Evolutionary conservation across 2,888 invertebrate species (phyloP).

Genomic region (Ferrisia virgata): DNA sequence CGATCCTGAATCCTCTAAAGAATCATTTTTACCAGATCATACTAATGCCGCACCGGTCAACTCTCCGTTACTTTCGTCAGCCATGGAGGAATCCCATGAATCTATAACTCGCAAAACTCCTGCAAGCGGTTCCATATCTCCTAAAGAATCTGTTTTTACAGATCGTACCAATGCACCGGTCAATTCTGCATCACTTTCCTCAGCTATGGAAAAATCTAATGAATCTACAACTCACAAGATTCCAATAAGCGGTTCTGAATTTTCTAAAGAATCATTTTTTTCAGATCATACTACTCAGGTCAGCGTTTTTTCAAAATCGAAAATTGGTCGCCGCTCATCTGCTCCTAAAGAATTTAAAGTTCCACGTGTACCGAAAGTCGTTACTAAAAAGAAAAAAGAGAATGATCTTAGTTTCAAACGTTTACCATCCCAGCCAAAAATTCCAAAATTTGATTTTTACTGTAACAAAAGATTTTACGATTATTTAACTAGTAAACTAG

Average conservation of each 20-base stretch:
- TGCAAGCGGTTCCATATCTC: too few relatives aligned
- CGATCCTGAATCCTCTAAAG: neutral
- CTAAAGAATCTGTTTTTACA: too few relatives aligned
- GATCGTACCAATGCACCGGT: too few relatives aligned
- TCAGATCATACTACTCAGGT: neutral
- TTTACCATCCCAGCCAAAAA: neutral
- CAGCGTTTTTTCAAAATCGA: neutral
- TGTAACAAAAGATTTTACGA: slow-evolving; percentile 5
- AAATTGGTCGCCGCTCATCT: neutral
- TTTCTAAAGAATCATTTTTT: neutral
- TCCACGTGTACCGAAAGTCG: neutral
- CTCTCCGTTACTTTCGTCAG: too few relatives aligned
- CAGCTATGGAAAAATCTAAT: too few relatives aligned
- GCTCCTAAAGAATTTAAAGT: neutral
- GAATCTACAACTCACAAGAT: neutral
- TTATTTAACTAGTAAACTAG: neutral
- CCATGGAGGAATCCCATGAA: too few relatives aligned
- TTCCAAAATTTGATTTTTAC: neutral
- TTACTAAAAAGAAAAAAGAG: neutral
- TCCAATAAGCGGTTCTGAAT: neutral
- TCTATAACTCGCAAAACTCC: too few relatives aligned
- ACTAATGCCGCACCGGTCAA: too few relatives aligned
- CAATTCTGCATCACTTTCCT: too few relatives aligned
- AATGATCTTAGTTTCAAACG: neutral
- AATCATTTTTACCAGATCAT: too few relatives aligned